These are phyloP conservation scores for Aphidius ervi DNA, from an alignment of 1,140 invertebrate genomes.

Conservation along the genomic window DNA sequence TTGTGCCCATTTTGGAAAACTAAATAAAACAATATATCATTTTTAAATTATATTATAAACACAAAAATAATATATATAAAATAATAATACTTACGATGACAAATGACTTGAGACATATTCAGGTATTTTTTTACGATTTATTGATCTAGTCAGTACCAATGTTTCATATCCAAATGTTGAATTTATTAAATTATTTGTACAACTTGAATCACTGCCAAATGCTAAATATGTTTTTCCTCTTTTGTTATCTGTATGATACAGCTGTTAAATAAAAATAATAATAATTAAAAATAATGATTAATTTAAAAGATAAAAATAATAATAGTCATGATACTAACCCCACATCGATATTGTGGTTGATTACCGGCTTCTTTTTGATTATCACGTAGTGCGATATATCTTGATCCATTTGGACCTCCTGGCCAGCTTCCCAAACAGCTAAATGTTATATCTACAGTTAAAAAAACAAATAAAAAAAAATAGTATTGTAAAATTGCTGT, in stretches of 20 bases:
- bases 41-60: slow-evolving; percentile 6
- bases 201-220: slow-evolving; percentile 68
- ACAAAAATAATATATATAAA: slow-evolving; percentile 4
- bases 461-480: slow-evolving; percentile 19
- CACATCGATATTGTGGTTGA: slow-evolving; percentile 64
- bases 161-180: slow-evolving; percentile 61
- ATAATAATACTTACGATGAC: slow-evolving; percentile 41
- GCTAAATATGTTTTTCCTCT: slow-evolving; percentile 61
- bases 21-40: slow-evolving; percentile 27
- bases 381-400: slow-evolving; percentile 63
- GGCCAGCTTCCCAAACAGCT: slow-evolving; percentile 66
- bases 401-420: slow-evolving; percentile 55
- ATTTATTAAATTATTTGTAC: slow-evolving; percentile 57
- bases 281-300: slow-evolving; percentile 1
- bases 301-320: neutral
- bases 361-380: slow-evolving; percentile 47
- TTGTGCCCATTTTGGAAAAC: slow-evolving; percentile 65
- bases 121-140: slow-evolving; percentile 47
- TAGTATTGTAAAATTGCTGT: neutral
- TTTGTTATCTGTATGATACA: slow-evolving; percentile 57
- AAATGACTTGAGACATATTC: slow-evolving; percentile 45
- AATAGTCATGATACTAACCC: slow-evolving; percentile 53
- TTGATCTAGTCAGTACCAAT: slow-evolving; percentile 52
- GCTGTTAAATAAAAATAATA: slow-evolving; percentile 41
- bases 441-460: slow-evolving; percentile 58